Evolutionary conservation across 2,797 vertebrate genomes (phyloP).

Genomic region (Melanotaenia maccullochi): DNA sequence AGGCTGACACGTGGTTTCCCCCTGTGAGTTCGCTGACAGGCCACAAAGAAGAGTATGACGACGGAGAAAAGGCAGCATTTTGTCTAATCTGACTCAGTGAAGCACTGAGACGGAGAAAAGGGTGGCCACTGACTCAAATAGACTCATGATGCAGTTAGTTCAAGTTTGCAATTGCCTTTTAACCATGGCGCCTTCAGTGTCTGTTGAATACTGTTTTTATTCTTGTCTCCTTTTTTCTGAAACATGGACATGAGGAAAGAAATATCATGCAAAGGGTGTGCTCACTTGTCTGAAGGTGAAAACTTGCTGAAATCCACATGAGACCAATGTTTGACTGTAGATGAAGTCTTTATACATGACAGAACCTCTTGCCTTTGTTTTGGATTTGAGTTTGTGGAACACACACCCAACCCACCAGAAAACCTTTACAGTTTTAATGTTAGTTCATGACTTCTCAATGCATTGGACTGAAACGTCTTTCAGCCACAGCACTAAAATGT

Average conservation of each 20-base stretch:
- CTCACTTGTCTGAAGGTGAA: slow-evolving; percentile 46
- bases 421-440: slow-evolving; percentile 41
- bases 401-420: slow-evolving; percentile 9
- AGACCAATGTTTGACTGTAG: slow-evolving; percentile 58
- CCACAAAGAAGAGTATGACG: slow-evolving; percentile 65
- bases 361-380: slow-evolving; percentile 32
- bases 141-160: slow-evolving; percentile 78
- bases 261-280: slow-evolving; percentile 43
- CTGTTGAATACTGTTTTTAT: slow-evolving; percentile 70
- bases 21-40: slow-evolving; percentile 70
- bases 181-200: slow-evolving; percentile 83
- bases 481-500: slow-evolving; percentile 35
- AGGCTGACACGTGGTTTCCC: slow-evolving; percentile 61
- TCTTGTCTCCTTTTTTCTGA: slow-evolving; percentile 41
- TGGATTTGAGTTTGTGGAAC: slow-evolving; percentile 48
- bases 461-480: slow-evolving; percentile 29
- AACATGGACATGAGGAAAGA: slow-evolving; percentile 36
- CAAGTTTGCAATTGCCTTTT: slow-evolving; percentile 82
- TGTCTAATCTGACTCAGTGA: slow-evolving; percentile 59
- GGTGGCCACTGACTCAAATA: slow-evolving; percentile 69
- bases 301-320: slow-evolving; percentile 41
- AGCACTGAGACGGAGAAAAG: slow-evolving; percentile 59
- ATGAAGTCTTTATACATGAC: slow-evolving; percentile 28
- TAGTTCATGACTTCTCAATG: slow-evolving; percentile 15
- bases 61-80: slow-evolving; percentile 63